Base-by-base conservation (phyloP, 2,888 invertebrate genomes). In the Rhagophthalmus giganteus region DNA sequence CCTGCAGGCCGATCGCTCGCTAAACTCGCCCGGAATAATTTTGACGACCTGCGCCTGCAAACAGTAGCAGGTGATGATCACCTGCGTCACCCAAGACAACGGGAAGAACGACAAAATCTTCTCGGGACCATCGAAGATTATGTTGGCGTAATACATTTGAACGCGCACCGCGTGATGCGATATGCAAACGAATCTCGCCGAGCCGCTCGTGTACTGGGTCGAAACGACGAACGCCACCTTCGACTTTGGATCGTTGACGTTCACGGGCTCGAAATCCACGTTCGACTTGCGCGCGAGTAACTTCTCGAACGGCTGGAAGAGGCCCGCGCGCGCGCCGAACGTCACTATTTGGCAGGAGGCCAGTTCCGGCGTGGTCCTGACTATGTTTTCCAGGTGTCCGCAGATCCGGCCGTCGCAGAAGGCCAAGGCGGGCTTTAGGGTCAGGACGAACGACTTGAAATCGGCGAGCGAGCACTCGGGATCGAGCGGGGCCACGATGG, bases 91-190 rank as follows among this genome's bases (percentile, higher is more conserved):
- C 63, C 66, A 67, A 5, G 63, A 66, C 5, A 71, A 47, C 0
- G 73, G 68, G 39, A 67, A 70, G 42, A 63, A 71, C 0, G 69
- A 67, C 4, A 72, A 30, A 1, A 72, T 42, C 39, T 63, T 68
- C 3, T 64, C 59, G 0, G 65, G 62, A 13, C 50, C 44, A 7
- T 59, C 56, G 31, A 68, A 58, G 1, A 66, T 37, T 1, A 62
- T 56, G 14, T 57, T 32, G 24, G 65, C 61, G 9, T 62, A 56
- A 2, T 54, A 55, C 9, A 53, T 35, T 45, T 71, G 69, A 8
- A 58, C 33, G 10, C 55, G 59, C 8, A 71, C 58, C 39, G 64
- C 64, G 15, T 66, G 57, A 47, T 73, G 72, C 1, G 71, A 71
- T 2, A 71, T 39, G 31, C 68, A 67, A 1, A 72, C 64, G 7